Conservation (phyloP, 2,797 vertebrate genomes). For the Neosilurus mollespiculum region DNA sequence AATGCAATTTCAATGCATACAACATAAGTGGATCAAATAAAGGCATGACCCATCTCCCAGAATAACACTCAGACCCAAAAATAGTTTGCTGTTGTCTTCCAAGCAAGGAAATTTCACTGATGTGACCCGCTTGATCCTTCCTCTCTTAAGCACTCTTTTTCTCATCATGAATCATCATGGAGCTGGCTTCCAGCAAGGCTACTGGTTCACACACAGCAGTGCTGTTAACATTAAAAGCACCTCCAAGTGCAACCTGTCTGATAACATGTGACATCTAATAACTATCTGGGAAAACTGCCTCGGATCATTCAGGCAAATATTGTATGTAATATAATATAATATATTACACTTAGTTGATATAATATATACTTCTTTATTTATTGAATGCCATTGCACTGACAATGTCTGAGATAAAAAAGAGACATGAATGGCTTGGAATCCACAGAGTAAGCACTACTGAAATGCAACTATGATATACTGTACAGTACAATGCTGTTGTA, state of each 20-base stretch:
- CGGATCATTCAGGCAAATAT: background rate
- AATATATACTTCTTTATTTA: too few relatives aligned
- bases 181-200: background rate
- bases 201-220: conserved; percentile 10
- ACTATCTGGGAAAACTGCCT: background rate
- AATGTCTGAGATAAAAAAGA: background rate
- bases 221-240: conserved; percentile 6
- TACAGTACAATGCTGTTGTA: background rate
- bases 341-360: too few relatives aligned
- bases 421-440: background rate
- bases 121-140: background rate
- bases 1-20: background rate
- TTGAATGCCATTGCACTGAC: background rate
- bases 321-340: background rate
- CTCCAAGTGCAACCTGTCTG: background rate
- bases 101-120: background rate
- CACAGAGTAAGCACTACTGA: background rate
- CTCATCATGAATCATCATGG: conserved; percentile 12
- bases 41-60: background rate
- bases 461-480: background rate
- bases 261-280: conserved; percentile 1
- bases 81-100: conserved; percentile 23
- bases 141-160: background rate
- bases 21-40: conserved; percentile 1
- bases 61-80: conserved; percentile 23